These are phyloP conservation scores for Brachypterus glaber DNA, from an alignment of 2,888 invertebrate species.

Conservation along the genomic window DNA sequence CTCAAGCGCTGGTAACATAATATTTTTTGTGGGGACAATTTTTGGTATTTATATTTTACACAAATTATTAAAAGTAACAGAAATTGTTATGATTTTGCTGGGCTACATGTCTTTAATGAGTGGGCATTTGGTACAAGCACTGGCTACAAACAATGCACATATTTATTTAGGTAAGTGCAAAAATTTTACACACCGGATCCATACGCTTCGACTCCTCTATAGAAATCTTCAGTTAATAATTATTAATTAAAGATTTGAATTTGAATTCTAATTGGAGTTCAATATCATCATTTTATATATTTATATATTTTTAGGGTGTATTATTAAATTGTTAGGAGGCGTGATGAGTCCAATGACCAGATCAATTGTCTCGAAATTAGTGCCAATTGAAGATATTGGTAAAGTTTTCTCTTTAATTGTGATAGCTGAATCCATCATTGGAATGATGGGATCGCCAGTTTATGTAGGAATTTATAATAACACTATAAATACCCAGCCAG, in stretches of 20 bases:
- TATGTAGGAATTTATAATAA: neutral
- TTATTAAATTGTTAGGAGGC: neutral
- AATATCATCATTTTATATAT: too few species aligned
- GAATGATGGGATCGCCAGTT: neutral
- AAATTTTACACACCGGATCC: too few species aligned
- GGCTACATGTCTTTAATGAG: neutral
- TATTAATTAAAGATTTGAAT: too few species aligned
- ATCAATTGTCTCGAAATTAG: neutral
- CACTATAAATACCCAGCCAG: neutral
- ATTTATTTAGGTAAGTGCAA: conserved; percentile 1
- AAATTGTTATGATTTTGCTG: neutral
- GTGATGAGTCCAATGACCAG: neutral
- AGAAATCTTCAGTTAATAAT: too few species aligned
- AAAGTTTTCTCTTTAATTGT: neutral
- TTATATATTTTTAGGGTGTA: neutral
- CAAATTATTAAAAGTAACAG: neutral
- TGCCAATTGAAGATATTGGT: neutral
- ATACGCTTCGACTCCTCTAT: too few species aligned
- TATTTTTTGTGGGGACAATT: neutral
- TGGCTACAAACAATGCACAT: neutral
- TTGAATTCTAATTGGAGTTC: too few species aligned
- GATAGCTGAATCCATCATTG: neutral
- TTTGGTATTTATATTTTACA: conserved; percentile 1
- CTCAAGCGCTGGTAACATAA: neutral
- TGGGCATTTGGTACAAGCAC: neutral